Conservation (phyloP, 2,888 invertebrate species). For the Pristionchus fissidentatus region DNA sequence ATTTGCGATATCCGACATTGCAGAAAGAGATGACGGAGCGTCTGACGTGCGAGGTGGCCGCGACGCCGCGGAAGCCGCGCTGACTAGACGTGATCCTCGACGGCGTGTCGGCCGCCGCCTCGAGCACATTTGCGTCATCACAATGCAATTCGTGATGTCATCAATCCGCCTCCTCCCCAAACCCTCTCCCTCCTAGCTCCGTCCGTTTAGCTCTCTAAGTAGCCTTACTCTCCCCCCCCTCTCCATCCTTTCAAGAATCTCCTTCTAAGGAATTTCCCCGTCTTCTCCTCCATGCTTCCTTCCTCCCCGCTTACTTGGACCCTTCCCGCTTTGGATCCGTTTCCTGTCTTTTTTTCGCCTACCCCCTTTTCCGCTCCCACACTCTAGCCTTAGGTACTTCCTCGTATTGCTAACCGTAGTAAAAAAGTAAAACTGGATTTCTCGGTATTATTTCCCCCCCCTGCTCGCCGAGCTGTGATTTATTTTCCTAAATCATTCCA, state of each 20-base stretch:
- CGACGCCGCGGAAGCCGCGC: constrained; percentile 5
- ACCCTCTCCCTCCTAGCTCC: background rate
- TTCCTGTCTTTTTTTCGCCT: background rate
- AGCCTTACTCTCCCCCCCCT: background rate
- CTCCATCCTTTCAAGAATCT: background rate
- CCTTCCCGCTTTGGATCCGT: background rate
- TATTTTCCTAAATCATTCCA: constrained; percentile 11
- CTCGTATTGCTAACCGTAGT: background rate
- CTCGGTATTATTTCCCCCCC: background rate
- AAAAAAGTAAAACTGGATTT: background rate
- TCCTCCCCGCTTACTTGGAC: background rate
- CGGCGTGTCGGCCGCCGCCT: constrained; percentile 6
- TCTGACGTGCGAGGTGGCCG: constrained; percentile 48
- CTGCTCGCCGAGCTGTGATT: background rate
- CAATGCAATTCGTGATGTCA: background rate
- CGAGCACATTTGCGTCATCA: background rate
- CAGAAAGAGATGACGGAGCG: constrained; percentile 70
- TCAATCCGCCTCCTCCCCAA: background rate
- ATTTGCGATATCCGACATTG: constrained; percentile 49
- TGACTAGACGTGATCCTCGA: constrained; percentile 37
- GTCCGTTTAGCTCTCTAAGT: background rate
- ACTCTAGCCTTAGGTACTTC: background rate
- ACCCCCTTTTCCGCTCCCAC: too few relatives aligned
- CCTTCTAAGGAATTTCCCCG: constrained; percentile 18
- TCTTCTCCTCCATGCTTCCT: background rate